Evolutionary conservation across 2,113 vertebrate species (phyloP), one percentile per base, ranked within the genome.

Genomic region (Corythaixoides concolor): DNA sequence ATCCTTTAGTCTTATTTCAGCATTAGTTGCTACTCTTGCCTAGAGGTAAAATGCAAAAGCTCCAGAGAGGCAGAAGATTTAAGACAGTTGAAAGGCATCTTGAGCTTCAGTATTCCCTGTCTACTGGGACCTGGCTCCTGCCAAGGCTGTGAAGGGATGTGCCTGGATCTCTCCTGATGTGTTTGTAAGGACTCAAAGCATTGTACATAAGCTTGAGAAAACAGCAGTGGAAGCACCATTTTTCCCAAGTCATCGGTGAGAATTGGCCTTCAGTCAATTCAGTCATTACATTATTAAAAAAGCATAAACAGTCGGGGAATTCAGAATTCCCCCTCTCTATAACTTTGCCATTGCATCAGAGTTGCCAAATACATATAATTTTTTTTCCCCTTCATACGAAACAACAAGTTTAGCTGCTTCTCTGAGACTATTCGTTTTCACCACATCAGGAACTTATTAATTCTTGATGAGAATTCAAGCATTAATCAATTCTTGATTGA

Each of bases 381-480:
- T 90, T 60, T 33, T 8, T 33, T 3, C 1, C 9, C 55, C 37
- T 21, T 30, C 0, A 0, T 19, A 62, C 67, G 81, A 87, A 95
- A 88, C 90, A 95, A 94, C 92, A 93, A 89, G 69, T 83, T 85
- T 89, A 66, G 86, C 92, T 92, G 69, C 73, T 92, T 92, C 89
- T 62, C 66, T 64, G 89, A 92, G 96, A 94, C 69, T 92, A 92
- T 97, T 96, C 90, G 64, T 95, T 97, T 96, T 95, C 88, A 95
- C 89, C 90, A 92, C 90, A 89, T 96, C 94, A 97, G 96, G 86
- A 97, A 89, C 92, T 94, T 93, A 97, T 97, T 95, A 97, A 96
- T 94, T 96, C 92, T 97, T 97, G 92, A 97, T 97, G 96, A 97
- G 96, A 97, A 96, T 91, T 95, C 91, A 75, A 96, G 96, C 89